Base-by-base conservation (phyloP, 2,113 vertebrate species). In the Pimephales promelas region DNA sequence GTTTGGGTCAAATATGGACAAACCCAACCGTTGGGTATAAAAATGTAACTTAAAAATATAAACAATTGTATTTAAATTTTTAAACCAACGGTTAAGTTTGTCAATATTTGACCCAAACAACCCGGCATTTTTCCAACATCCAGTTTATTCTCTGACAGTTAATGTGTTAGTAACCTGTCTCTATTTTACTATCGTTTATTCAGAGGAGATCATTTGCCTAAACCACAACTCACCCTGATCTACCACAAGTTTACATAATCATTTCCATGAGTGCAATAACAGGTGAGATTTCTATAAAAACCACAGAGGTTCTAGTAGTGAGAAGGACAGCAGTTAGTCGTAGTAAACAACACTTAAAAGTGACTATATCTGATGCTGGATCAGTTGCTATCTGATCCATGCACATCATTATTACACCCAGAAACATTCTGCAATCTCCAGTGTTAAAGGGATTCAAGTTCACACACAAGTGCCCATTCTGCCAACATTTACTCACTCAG, bases 201-300 rank as follows among this genome's bases (percentile, higher is more conserved):
- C 40, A 79, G 24, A 79, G 57, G 24, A 49, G 49, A 0, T 49
- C 0, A 66, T 79, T 79, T 79, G 40, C 57, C 24, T 61, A 20
- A 61, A 61, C 54, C 76, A 26, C n/a, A 24, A 47, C 40, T 62
- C 57, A 5, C 16, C 40, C 76, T 62, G n/a, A 66, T 79, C 78
- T 5, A 64, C 78, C 78, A 22, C 78, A n/a, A 20, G 24, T 79
- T 79, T 66, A 2, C 61, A 26, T 79, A 62, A 24, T 77, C 5
- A 62, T 62, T 79, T 79, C 5, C 56, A 64, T 66, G n/a, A 78
- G 40, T 2, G 2, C 7, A 45, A 45, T 47, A 79, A 47, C 77
- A 49, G 54, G 43, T 66, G 59, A 66, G 59, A 64, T 79, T 79
- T 79, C 24, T 31, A 52, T 5, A 2, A 66, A 36, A 79, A 31